A percentile compares a stretch with the other conserved stretches of the same genome.
Evolutionary conservation across 2,888 invertebrate genomes (phyloP).

Genomic region (Drosophila neonasuta): DNA sequence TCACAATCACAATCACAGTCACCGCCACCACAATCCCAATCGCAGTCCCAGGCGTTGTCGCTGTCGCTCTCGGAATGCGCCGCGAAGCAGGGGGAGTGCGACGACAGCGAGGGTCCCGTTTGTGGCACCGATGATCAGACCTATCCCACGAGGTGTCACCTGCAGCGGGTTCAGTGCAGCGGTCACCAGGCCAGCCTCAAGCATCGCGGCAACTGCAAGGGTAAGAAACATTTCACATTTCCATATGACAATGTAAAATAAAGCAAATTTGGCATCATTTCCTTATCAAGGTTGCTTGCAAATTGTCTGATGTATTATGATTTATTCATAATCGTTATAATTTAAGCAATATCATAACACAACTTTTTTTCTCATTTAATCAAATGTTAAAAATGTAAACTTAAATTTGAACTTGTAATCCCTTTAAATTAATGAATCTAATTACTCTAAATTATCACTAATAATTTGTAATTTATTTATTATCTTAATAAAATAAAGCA

Average conservation of each 20-base stretch:
- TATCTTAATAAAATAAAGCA: too few relatives aligned
- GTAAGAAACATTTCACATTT: constrained; percentile 80
- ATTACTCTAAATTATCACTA: too few relatives aligned
- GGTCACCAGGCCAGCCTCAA: constrained; percentile 88
- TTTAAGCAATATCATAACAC: too few relatives aligned
- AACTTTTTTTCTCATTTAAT: too few relatives aligned
- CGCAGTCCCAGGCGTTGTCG: constrained; percentile 49
- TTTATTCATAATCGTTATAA: too few relatives aligned
- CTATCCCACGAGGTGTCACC: constrained; percentile 90
- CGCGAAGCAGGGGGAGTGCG: constrained; percentile 82
- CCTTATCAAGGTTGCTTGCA: too few relatives aligned
- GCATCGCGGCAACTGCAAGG: constrained; percentile 89
- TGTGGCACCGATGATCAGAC: constrained; percentile 88
- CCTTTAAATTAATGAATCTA: too few relatives aligned
- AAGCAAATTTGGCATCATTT: accelerated
- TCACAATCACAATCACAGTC: not conserved
- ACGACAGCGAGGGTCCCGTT: constrained; percentile 82
- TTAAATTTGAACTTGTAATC: too few relatives aligned
- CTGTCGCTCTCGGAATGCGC: constrained; percentile 81
- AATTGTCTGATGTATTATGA: too few relatives aligned
- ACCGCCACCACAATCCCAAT: not conserved
- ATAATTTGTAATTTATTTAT: too few relatives aligned
- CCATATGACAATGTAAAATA: too few relatives aligned
- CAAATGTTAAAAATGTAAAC: too few relatives aligned
- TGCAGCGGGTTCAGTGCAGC: constrained; percentile 89